Conservation (phyloP, 1,140 invertebrate genomes). For the Panulirus ornatus region DNA sequence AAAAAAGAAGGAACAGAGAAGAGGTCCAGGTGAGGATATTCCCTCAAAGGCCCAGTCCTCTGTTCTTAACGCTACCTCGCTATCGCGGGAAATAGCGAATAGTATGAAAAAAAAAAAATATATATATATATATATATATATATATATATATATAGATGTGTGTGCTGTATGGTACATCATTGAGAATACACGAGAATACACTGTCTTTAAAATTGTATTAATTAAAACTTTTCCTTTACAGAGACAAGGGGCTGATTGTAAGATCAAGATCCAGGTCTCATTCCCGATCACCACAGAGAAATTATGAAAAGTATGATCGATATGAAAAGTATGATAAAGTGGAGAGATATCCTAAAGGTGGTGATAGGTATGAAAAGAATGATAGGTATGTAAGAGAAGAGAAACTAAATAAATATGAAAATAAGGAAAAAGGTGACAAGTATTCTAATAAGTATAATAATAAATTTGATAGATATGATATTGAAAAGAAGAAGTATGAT, state of each 20-base stretch:
- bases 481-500: conserved; percentile 63
- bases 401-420: conserved; percentile 49
- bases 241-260: conserved; percentile 60
- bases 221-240: conserved; percentile 2
- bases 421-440: conserved; percentile 60
- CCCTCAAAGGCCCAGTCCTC: no score
- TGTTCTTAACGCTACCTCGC: no score
- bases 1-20: no score
- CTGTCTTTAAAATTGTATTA: no score
- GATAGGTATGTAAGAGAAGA: conserved; percentile 57
- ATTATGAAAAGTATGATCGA: conserved; percentile 63
- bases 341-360: conserved; percentile 23
- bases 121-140: not conserved
- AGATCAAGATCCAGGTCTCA: conserved; percentile 59
- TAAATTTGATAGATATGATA: conserved; percentile 56
- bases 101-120: not conserved
- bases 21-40: no score
- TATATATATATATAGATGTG: no score
- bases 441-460: conserved; percentile 53
- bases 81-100: no score
- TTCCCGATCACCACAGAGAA: conserved; percentile 47
- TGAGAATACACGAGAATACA: no score
- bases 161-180: no score
- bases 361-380: conserved; percentile 62
- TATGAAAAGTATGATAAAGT: conserved; percentile 63